Conservation (phyloP, 2,797 vertebrate species). For the Hyperoplus lanceolatus region DNA sequence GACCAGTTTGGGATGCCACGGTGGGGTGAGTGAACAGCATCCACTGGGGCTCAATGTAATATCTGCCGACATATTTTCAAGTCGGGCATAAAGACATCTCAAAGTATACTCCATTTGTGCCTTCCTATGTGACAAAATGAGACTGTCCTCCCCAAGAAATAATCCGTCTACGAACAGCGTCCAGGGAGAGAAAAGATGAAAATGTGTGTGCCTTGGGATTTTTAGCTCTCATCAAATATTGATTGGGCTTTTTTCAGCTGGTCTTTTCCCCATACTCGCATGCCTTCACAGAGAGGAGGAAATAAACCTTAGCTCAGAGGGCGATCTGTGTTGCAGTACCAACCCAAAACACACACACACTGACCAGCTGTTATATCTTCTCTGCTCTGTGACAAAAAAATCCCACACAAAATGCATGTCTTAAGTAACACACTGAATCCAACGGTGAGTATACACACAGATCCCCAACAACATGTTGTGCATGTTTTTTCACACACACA, state of each 20-base stretch:
- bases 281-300: slow-evolving; percentile 2
- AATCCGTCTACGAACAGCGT: slow-evolving; percentile 58
- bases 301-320: slow-evolving; percentile 20
- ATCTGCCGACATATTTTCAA: not conserved
- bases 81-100: not conserved
- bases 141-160: slow-evolving; percentile 9
- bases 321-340: not conserved
- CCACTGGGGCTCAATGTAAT: not conserved
- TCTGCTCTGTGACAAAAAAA: slow-evolving; percentile 23
- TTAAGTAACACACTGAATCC: slow-evolving; percentile 15
- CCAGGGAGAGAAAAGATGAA: slow-evolving; percentile 39
- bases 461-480: slow-evolving; percentile 16
- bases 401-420: slow-evolving; percentile 12
- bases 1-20: not conserved
- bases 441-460: slow-evolving; percentile 13
- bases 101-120: not conserved
- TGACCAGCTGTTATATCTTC: slow-evolving; percentile 34
- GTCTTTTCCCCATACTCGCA: slow-evolving; percentile 27
- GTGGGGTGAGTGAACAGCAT: not conserved
- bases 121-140: too few species aligned
- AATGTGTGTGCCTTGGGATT: slow-evolving; percentile 51
- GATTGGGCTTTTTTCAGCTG: slow-evolving; percentile 34
- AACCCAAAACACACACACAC: not conserved
- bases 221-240: slow-evolving; percentile 58
- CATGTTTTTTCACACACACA: not conserved